Evolutionary conservation across 2,797 vertebrate genomes (phyloP), one percentile per base, ranked within the genome.

Genomic region (Lagodon rhomboides): DNA sequence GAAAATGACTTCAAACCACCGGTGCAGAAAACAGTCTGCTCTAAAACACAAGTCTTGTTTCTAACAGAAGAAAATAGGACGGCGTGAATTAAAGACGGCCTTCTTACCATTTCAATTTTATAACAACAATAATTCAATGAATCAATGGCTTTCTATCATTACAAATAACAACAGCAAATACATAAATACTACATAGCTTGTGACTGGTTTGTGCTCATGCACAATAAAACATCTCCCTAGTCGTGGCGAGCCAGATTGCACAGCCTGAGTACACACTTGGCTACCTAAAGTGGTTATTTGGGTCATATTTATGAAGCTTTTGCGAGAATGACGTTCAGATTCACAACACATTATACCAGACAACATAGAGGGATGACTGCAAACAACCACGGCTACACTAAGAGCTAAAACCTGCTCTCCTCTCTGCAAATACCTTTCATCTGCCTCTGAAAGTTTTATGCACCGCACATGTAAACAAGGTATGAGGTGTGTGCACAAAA

Each of bases 381-480:
- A 6, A 2, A 18, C 23, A 68, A 50, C 16, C 12, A 27, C 9
- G 12, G n/a, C 47, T 12, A 61, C 66, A 41, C 43, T 43, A 17
- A 73, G 54, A 85, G 72, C 54, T 23, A 47, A 73, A 41, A 43
- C 38, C 17, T 59, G 54, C 20, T 55, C 65, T 75, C 18, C 20
- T 13, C 12, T 69, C 71, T 30, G 43, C 25, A 74, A 68, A 63
- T 63, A 56, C 46, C 49, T 17, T 15, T 61, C 22, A n/a, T 3
- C 64, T 51, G 34, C 18, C 27, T 74, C 41, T 88, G 30, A 75
- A 77, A 74, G 23, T 58, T 77, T 77, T 55, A 75, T 79, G 61
- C 30, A 46, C 63, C 30, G 12, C 72, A 66, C 73, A 27, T 83
- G 80, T 79, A 61, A 83, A 82, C 71, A 77, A 62, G 44, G n/a